phyloP scores from a whole-genome alignment of 2,797 vertebrate genomes.

The Xenopus petersii region DNA sequence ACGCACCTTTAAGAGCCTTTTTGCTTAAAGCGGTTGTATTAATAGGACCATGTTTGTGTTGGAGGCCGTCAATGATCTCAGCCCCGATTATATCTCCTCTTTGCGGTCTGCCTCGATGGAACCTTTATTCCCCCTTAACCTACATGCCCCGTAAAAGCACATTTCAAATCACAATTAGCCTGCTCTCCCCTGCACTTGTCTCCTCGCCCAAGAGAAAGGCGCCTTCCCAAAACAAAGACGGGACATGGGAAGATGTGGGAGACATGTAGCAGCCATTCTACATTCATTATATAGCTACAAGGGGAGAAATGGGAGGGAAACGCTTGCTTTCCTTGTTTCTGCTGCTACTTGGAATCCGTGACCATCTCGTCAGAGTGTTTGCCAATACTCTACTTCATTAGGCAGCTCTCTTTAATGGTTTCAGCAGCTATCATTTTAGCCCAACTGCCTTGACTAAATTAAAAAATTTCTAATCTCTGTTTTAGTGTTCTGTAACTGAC shows the following conservation, averaged over 20 bases:
- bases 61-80: conserved; percentile 57
- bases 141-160: conserved; percentile 61
- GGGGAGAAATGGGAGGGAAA: conserved; percentile 16
- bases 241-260: conserved; percentile 7
- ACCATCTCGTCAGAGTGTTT: conserved; percentile 62
- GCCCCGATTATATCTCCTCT: conserved; percentile 56
- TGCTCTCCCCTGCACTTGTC: conserved; percentile 30
- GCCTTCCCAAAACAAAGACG: conserved; percentile 56
- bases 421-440: conserved; percentile 80
- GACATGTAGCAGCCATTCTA: conserved; percentile 48
- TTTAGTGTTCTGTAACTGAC: conserved; percentile 80
- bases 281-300: conserved; percentile 53
- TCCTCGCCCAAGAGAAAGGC: conserved; percentile 51
- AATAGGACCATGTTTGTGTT: conserved; percentile 59
- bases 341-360: conserved; percentile 60
- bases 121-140: conserved; percentile 53
- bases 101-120: conserved; percentile 58
- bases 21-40: conserved; percentile 54
- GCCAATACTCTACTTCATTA: conserved; percentile 79
- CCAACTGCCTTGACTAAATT: conserved; percentile 83
- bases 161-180: conserved; percentile 59
- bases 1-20: conserved; percentile 59
- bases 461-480: conserved; percentile 78
- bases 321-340: conserved; percentile 57
- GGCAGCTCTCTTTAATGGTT: conserved; percentile 79